A percentile compares a stretch with the other conserved stretches of the same genome.
These are phyloP conservation scores for Sus cebifrons DNA, from an alignment of 2,797 vertebrate species.

Conservation along the genomic window DNA sequence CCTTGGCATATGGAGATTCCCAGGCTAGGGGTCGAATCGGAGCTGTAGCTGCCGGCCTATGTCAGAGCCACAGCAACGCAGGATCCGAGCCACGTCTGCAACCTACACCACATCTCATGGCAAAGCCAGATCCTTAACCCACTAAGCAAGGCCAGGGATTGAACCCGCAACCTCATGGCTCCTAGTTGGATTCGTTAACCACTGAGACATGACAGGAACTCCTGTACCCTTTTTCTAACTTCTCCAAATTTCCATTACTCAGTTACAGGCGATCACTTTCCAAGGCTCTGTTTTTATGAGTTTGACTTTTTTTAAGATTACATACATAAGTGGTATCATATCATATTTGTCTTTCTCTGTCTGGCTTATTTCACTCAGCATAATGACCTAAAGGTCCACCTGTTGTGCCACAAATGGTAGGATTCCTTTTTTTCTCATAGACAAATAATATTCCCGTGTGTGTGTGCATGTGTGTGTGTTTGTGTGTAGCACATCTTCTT, in stretches of 20 bases:
- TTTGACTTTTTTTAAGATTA: neutral
- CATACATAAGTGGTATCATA: neutral
- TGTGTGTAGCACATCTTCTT: neutral
- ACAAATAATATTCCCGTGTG: neutral
- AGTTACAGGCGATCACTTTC: neutral
- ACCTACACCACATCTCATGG: too few species aligned
- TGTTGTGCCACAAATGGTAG: neutral
- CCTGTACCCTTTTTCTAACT: neutral
- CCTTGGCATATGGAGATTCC: too few species aligned
- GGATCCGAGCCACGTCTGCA: too few species aligned
- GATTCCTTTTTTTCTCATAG: neutral
- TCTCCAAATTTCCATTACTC: neutral
- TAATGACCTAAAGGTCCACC: neutral
- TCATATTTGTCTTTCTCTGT: neutral
- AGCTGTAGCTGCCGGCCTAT: too few species aligned
- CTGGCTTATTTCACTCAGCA: conserved; percentile 7
- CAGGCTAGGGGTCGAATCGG: too few species aligned
- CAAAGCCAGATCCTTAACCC: too few species aligned
- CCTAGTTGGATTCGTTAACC: too few species aligned
- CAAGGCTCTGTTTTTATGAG: neutral
- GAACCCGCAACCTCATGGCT: too few species aligned
- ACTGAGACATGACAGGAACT: too few species aligned
- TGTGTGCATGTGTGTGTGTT: neutral
- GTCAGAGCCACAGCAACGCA: too few species aligned
- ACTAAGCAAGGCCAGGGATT: too few species aligned